Evolutionary conservation across 2,888 invertebrate species (phyloP), one percentile per base, ranked within the genome.

Genomic region (Phasia obesa): DNA sequence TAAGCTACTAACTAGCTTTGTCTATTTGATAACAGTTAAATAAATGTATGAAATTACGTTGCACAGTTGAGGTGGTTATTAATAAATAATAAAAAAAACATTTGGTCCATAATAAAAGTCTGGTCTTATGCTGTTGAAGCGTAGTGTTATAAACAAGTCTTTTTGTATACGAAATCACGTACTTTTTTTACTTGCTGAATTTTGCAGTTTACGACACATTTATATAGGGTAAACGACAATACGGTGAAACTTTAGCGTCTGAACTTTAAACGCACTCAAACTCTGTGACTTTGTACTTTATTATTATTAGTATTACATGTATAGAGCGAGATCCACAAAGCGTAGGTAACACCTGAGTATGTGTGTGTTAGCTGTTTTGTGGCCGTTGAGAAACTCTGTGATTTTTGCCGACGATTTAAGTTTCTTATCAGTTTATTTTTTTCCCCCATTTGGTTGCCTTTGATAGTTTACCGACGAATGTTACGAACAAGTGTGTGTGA

Each of bases 331-430:
- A 17, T 19, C 17, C 17, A 17, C 17, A 7, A 19, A 17, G 44
- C 13, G 44, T 17, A 17, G 4, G 44, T 44, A 27, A 31, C n/a
- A 51, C 64, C 1, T 59, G 65, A 31, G 17, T 44, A n/a, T 51
- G 42, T 65, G 31, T 42, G 31, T 62, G 59, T 62, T n/a, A 27
- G 42, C 47, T 25, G 74, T 47, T 62, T 64, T 67, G 55, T 62
- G 76, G 67, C 77, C 49, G 69, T 77, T 76, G 67, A 59, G 73
- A 69, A 67, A 59, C 73, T 78, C 69, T 82, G 74, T 82, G 74
- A 78, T 75, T 75, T 74, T 82, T 70, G 69, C 78, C 78, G 78
- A 74, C 64, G 38, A 59, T 70, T 51, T n/a, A 53, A 25, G 57
- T 64, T 78, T 74, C 69, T 70, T 82, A 82, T 82, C 78, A 75